Conservation (phyloP, 2,113 vertebrate genomes). For the Pterocles gutturalis region DNA sequence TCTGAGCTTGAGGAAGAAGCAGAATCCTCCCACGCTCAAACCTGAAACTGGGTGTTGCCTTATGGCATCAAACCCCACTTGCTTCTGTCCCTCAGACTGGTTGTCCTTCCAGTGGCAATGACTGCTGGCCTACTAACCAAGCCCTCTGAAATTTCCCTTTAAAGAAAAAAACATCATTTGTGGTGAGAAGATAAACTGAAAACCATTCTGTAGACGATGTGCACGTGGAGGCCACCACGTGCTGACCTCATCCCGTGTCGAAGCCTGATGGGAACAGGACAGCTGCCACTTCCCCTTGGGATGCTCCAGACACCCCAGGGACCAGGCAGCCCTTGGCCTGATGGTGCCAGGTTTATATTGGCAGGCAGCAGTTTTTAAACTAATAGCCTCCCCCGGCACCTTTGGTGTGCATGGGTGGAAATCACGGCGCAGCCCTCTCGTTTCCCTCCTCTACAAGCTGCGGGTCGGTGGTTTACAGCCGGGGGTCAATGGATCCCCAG, state of each 20-base stretch:
- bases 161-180: not conserved
- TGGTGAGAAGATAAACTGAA: not conserved
- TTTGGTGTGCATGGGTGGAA: not conserved
- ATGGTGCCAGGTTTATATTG: not conserved
- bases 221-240: rapidly evolving
- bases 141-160: not conserved
- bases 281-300: no score
- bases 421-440: not conserved
- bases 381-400: not conserved
- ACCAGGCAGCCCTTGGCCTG: not conserved
- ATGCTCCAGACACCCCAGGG: not conserved
- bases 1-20: slow-evolving; percentile 3
- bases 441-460: not conserved
- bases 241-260: rapidly evolving
- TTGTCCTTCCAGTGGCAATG: not conserved
- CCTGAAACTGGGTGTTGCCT: not conserved
- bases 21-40: slow-evolving; percentile 10
- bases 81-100: rapidly evolving
- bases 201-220: rapidly evolving
- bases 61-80: not conserved
- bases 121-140: not conserved
- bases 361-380: not conserved
- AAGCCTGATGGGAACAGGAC: rapidly evolving
- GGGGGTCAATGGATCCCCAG: not conserved
- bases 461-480: not conserved